Base-by-base conservation (phyloP, 2,113 vertebrate species). In the Nothocercus nigrocapillus region DNA sequence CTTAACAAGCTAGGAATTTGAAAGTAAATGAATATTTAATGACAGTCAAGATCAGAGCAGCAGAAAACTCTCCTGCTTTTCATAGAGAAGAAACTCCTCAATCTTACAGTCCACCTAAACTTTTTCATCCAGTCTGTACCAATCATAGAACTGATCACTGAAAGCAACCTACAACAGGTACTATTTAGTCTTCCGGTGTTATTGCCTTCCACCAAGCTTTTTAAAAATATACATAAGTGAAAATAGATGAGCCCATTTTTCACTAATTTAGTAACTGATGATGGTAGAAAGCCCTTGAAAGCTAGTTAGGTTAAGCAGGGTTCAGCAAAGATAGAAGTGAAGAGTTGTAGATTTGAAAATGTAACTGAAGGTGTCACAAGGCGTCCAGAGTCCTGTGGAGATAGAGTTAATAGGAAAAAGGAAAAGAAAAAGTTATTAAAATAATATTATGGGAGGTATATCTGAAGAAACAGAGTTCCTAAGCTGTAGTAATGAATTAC, bases 11-110 rank as follows among this genome's bases (percentile, higher is more conserved):
- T 73, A 54, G 68, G 40, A 95, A 95, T 19, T 38, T 85, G 81
- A 83, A 24, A 88, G 59, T 44, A 96, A 96, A 95, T 82, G 5
- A 61, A 96, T 94, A 84, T 89, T 95, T 94, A 93, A 86, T 94
- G 83, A 70, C 22, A 67, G 21, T 84, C 51, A n/a, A 66, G 54
- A 72, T 93, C 66, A 76, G 44, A 90, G 30, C 40, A 49, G 64
- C 27, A 92, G 34, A 32, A 59, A 82, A 13, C 62, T 94, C 28
- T 76, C 9, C 13, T 64, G 7, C 12, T 91, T 80, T 45, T 77
- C 64, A 73, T 9, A 70, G 61, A 53, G 22, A 67, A 68, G 53
- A 63, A 80, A 49, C 12, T 70, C 17, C 22, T 70, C 72, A 69
- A 32, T 81, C 44, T 63, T 67, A 30, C 49, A 85, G 77, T 67